Conservation (phyloP, 2,888 invertebrate genomes). For the Prionchulus punctatus region DNA sequence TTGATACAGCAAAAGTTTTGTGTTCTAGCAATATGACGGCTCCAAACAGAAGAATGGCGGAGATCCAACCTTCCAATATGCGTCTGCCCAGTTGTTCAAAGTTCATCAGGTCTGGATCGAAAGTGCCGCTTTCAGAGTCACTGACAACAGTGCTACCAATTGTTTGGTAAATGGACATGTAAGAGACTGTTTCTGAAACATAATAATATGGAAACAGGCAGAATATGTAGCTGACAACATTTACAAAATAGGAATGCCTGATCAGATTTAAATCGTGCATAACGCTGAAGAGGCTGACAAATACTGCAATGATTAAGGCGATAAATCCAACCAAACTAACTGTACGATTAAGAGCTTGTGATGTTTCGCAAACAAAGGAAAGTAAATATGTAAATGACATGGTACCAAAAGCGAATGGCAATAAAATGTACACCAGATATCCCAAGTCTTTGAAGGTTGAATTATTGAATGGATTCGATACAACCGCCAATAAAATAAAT, state of each 20-base stretch:
- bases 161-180: neutral
- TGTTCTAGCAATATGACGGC: neutral
- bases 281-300: neutral
- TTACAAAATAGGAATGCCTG: neutral
- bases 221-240: neutral
- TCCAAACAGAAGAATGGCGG: neutral
- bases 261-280: neutral
- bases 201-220: neutral
- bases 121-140: neutral
- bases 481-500: neutral
- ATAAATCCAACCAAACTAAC: neutral
- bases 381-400: neutral
- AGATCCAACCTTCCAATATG: neutral
- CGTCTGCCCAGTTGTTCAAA: neutral
- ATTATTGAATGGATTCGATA: no score
- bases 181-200: neutral
- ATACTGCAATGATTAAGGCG: neutral
- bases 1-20: neutral
- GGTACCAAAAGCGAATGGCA: neutral
- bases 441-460: no score
- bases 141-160: no score
- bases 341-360: neutral
- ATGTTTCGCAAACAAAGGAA: neutral
- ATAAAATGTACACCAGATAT: neutral
- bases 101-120: neutral